phyloP scores from a whole-genome alignment of 2,797 vertebrate genomes.

The Microctenopoma lineatum region DNA sequence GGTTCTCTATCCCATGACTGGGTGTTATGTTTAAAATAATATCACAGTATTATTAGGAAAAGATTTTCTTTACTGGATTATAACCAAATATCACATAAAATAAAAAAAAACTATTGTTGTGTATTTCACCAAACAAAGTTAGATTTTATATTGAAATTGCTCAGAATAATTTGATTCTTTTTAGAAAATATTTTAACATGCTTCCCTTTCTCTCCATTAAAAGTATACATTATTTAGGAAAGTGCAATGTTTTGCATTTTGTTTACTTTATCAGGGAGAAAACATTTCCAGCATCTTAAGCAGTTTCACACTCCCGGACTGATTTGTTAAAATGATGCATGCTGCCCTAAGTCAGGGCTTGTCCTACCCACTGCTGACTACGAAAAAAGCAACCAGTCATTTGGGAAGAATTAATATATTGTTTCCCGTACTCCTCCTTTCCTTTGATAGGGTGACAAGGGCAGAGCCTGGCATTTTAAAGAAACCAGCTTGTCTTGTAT shows the following conservation, averaged over 20 bases:
- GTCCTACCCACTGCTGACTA: too few species aligned
- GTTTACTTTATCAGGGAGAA: background rate
- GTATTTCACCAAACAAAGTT: background rate
- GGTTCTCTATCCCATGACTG: background rate
- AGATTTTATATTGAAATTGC: background rate
- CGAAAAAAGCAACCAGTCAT: background rate
- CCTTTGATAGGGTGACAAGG: background rate
- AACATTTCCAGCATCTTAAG: background rate
- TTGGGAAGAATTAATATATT: background rate
- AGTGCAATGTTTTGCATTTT: too few species aligned
- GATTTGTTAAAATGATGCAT: background rate
- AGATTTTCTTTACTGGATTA: background rate
- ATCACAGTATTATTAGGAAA: background rate
- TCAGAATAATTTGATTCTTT: background rate
- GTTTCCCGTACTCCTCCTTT: background rate
- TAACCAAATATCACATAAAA: background rate
- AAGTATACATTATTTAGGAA: background rate
- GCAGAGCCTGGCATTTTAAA: background rate
- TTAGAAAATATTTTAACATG: background rate
- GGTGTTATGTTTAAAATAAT: background rate
- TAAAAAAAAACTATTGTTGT: background rate
- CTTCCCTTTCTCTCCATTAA: background rate
- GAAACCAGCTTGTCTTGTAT: conserved; percentile 40
- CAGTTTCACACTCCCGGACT: conserved; percentile 4
- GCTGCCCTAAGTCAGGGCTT: too few species aligned